Evolutionary conservation across 2,888 invertebrate genomes (phyloP).

Genomic region (Halictus quadricinctus): DNA sequence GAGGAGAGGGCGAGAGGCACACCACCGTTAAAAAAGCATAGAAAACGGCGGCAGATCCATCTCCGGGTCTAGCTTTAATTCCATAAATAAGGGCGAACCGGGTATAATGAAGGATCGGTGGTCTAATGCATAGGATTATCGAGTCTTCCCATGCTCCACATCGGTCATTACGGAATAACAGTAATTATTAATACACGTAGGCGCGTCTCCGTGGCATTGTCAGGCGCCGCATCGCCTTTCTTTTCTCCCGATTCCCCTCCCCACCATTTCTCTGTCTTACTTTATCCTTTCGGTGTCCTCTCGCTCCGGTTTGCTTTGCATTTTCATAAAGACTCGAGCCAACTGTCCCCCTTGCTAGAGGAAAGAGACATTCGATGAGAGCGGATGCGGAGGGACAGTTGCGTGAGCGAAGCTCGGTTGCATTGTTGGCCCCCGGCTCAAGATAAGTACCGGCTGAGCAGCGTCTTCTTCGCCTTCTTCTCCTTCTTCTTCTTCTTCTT

Average conservation of each 20-base stretch:
- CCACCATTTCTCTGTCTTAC: neutral
- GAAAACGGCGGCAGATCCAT: constrained; percentile 74
- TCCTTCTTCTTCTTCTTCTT: neutral
- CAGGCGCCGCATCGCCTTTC: constrained; percentile 56
- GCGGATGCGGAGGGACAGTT: constrained; percentile 82
- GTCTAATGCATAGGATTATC: constrained; percentile 82
- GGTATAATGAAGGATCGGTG: constrained; percentile 77
- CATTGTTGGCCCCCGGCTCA: constrained; percentile 74
- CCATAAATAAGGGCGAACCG: constrained; percentile 75
- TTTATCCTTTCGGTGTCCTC: constrained; percentile 6
- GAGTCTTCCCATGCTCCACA: constrained; percentile 81
- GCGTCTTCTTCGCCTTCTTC: constrained; percentile 29
- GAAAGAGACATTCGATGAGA: constrained; percentile 80
- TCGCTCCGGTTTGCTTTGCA: constrained; percentile 32
- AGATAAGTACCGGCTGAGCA: constrained; percentile 76
- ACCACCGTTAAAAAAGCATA: constrained; percentile 71
- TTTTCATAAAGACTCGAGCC: constrained; percentile 57
- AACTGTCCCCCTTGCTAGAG: constrained; percentile 34
- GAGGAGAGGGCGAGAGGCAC: neutral
- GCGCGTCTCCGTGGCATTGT: constrained; percentile 72
- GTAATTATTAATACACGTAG: constrained; percentile 81
- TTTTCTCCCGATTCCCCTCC: neutral
- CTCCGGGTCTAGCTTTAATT: constrained; percentile 74
- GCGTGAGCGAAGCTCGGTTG: constrained; percentile 73
- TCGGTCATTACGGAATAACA: constrained; percentile 82